Evolutionary conservation across 2,797 vertebrate species (phyloP).

Genomic region (Pangasius macronema): DNA sequence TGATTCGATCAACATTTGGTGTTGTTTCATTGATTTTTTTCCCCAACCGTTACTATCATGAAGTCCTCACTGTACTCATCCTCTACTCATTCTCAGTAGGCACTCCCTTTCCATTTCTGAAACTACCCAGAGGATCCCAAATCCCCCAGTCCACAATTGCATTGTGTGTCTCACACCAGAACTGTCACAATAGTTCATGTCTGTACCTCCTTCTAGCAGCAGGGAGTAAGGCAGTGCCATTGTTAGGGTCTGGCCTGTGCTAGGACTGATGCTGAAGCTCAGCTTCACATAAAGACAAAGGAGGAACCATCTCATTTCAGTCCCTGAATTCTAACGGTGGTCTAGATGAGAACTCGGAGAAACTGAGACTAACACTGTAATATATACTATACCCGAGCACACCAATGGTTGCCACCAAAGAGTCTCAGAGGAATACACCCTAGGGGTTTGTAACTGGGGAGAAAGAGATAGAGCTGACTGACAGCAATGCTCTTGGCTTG

Average conservation of each 20-base stretch:
- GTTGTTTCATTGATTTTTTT: neutral
- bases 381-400: constrained; percentile 11
- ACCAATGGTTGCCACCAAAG: neutral
- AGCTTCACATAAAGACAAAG: constrained; percentile 66
- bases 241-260: constrained; percentile 72
- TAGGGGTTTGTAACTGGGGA: constrained; percentile 25
- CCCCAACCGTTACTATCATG: neutral
- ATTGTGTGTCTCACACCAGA: constrained; percentile 78
- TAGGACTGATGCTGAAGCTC: constrained; percentile 68
- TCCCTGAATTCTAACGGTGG: constrained; percentile 5
- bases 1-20: neutral
- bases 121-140: constrained; percentile 36
- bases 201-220: constrained; percentile 72
- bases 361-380: neutral
- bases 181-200: constrained; percentile 82
- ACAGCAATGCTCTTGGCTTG: constrained; percentile 8
- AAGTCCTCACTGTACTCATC: neutral
- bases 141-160: constrained; percentile 33
- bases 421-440: constrained; percentile 9
- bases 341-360: constrained; percentile 8
- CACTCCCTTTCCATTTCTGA: constrained; percentile 15
- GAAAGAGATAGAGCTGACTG: neutral
- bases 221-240: constrained; percentile 74
- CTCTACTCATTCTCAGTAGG: neutral
- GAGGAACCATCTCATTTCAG: constrained; percentile 35